phyloP scores from a whole-genome alignment of 2,888 invertebrate species.

The Microplitis manilae region DNA sequence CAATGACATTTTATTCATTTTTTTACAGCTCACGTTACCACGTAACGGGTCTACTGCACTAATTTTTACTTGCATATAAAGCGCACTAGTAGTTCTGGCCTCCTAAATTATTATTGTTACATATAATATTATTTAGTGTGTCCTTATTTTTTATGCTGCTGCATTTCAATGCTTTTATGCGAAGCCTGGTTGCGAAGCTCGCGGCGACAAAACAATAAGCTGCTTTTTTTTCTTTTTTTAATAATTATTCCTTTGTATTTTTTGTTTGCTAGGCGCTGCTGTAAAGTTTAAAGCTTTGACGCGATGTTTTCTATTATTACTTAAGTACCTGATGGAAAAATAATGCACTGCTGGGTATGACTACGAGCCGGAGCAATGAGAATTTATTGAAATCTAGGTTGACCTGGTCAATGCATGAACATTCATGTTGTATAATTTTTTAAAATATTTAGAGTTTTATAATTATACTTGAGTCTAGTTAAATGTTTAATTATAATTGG shows the following conservation, averaged over 20 bases:
- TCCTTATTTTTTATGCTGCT: not conserved
- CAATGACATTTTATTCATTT: not conserved
- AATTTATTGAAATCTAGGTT: not conserved
- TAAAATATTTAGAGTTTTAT: not conserved
- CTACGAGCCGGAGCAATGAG: not conserved
- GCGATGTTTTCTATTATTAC: not conserved
- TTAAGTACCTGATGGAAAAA: not conserved
- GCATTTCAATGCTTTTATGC: not conserved
- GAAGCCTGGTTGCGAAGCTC: not conserved
- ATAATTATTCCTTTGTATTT: not conserved
- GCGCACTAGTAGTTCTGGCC: not conserved
- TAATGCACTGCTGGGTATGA: not conserved
- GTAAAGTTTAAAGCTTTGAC: not conserved
- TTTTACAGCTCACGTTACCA: not conserved
- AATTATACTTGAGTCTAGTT: not conserved
- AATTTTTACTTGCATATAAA: not conserved
- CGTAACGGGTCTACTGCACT: not conserved
- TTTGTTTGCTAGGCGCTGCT: not conserved
- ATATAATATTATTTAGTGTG: not conserved
- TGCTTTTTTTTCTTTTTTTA: not conserved
- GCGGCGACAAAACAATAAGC: conserved; percentile 8
- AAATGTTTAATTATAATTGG: not conserved
- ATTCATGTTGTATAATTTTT: not conserved
- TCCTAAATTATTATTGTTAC: not conserved
- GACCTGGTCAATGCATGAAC: not conserved